Conservation (phyloP, 2,888 invertebrate genomes). For the Phengaris arion region DNA sequence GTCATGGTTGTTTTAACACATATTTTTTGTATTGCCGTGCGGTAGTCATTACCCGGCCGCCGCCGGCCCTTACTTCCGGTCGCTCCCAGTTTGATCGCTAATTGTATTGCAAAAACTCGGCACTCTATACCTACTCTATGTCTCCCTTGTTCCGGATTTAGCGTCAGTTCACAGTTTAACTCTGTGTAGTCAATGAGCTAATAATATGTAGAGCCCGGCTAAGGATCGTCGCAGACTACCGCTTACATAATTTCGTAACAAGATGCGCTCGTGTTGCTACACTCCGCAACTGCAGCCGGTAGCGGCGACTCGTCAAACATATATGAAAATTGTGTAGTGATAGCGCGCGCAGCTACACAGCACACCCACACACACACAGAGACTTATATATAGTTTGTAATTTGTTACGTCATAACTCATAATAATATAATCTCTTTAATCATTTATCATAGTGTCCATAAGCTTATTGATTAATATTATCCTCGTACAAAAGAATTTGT, state of each 20-base stretch:
- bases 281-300: too few relatives aligned
- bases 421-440: neutral
- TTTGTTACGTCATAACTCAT: neutral
- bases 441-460: constrained; percentile 4
- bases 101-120: constrained; percentile 39
- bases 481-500: constrained; percentile 1
- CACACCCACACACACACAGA: neutral
- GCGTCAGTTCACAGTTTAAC: too few relatives aligned
- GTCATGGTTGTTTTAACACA: constrained; percentile 18
- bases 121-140: neutral
- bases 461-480: constrained; percentile 8
- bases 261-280: too few relatives aligned
- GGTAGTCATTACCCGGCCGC: constrained; percentile 34
- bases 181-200: too few relatives aligned
- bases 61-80: constrained; percentile 39
- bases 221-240: too few relatives aligned
- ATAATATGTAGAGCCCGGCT: too few relatives aligned
- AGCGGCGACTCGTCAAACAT: too few relatives aligned
- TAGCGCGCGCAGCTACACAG: too few relatives aligned
- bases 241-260: too few relatives aligned
- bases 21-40: constrained; percentile 24
- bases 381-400: neutral
- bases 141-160: too few relatives aligned
- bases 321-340: too few relatives aligned
- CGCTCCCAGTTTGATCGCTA: constrained; percentile 44